Evolutionary conservation across 1,140 invertebrate genomes (phyloP), one percentile per base, ranked within the genome.

Genomic region (Bombus superbus): DNA sequence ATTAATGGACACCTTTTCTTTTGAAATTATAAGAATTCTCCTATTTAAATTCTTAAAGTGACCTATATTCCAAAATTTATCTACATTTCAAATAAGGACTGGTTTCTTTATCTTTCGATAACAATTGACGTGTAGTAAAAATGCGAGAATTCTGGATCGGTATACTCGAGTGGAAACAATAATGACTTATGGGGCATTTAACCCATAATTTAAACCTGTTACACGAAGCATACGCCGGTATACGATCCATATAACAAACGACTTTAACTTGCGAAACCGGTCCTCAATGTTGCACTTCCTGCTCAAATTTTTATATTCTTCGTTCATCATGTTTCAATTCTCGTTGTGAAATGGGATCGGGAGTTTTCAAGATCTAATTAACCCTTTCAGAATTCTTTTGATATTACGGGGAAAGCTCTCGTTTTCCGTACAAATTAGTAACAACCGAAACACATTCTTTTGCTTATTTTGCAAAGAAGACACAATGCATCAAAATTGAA

Each of bases 331-430:
- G 64, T 35, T n/a, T 77, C 38, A 18, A 40, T 25, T 40, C 8
- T 3, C 8, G 10, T 35, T 15, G 13, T 15, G 28, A 42, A 42
- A 72, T 15, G 5, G n/a, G 72, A 35, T 18, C 42, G 22, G 1
- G 10, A 5, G 0, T 5, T 25, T 11, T 9, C 1, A 28, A 13
- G 10, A 47, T 32, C 10, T 53, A 53, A 53, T 53, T 53, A 53
- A 53, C 6, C 5, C 6, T 22, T 53, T 53, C 47, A 8, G 3
- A 66, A 66, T 35, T 32, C 28, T 62, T n/a, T n/a, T n/a, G 3
- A n/a, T 11, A 11, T 62, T n/a, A 9, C 0, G 28, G 0, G 1
- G 3, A 3, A 2, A 13, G 13, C 3, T 11, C 4, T n/a, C 28
- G 11, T 62, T n/a, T 13, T n/a, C n/a, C 11, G 4, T n/a, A 28